Conservation (phyloP, 2,888 invertebrate genomes). For the Lacanobia oleracea region DNA sequence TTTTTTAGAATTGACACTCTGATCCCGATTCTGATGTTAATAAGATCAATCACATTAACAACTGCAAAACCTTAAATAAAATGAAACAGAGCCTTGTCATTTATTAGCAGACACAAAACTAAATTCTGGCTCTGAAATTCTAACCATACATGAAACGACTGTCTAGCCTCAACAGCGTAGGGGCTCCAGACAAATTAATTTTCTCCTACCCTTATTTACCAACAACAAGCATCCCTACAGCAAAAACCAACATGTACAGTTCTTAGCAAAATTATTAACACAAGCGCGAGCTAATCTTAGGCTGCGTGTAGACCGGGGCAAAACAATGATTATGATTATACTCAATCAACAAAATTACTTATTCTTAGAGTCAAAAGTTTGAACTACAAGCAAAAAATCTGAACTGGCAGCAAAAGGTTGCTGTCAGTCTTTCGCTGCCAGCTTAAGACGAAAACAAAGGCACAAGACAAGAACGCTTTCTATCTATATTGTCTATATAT, state of each 20-base stretch:
- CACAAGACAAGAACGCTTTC: too few relatives aligned
- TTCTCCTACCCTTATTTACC: neutral
- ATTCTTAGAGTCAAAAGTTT: too few relatives aligned
- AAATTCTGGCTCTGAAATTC: slow-evolving; percentile 5
- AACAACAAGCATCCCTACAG: neutral
- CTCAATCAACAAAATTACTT: too few relatives aligned
- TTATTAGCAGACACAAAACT: neutral
- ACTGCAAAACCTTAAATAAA: too few relatives aligned
- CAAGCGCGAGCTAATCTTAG: neutral
- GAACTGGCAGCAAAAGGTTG: too few relatives aligned
- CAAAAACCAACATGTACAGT: slow-evolving; percentile 14
- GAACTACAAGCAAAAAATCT: too few relatives aligned
- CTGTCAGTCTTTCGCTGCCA: too few relatives aligned
- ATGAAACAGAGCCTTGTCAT: neutral
- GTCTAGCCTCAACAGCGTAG: slow-evolving; percentile 19
- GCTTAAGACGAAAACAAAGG: too few relatives aligned
- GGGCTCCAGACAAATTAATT: slow-evolving; percentile 28
- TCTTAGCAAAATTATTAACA: slow-evolving; percentile 3
- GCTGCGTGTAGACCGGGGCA: neutral
- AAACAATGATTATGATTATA: neutral
- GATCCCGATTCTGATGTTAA: too few relatives aligned
- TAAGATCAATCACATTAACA: too few relatives aligned
- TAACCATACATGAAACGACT: neutral
- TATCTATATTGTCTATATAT: too few relatives aligned
- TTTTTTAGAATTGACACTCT: too few relatives aligned